Base-by-base conservation (phyloP, 2,113 vertebrate genomes). In the Hippocampus mohnikei region DNA sequence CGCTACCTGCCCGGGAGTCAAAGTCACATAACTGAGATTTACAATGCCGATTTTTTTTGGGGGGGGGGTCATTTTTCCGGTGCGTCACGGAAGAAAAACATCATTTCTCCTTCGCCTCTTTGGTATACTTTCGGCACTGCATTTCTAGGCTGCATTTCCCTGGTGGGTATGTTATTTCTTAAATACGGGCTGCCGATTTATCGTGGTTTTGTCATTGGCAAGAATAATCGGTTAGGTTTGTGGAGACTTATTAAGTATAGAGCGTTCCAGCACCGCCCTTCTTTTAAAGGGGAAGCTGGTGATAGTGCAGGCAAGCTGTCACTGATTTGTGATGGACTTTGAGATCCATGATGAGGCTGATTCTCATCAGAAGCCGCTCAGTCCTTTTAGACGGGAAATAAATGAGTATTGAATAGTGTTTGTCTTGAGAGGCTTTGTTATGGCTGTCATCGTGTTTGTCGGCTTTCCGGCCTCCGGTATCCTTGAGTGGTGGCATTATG, bases 321-420 rank as follows among this genome's bases (percentile, higher is more conserved):
- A 42, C 15, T 71, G 40, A 55, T 50, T 62, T 72, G 66, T 77
- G 65, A 74, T 55, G 69, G 66, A 74, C 69, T 72, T 52, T 42
- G 53, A 66, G 44, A 20, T 40, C 60, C n/a, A 42, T n/a, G n/a
- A n/a, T n/a, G n/a, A 50, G n/a, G 18, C 20, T 62, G 37, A 37
- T 72, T 44, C 4, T 40, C 40, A 25, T 55, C 40, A 70, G 16
- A 66, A 12, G 23, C 11, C 25, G 18, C 23, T 56, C 27, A 11
- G 64, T 59, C 50, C 8, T 53, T 55, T 2, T 11, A 15, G 11
- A n/a, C 53, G 4, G 53, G n/a, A 55, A 11, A 55, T 55, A 23
- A 23, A 55, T 3, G 2, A 23, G 23, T 3, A n/a, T 23, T 55
- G 9, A 23, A 12, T 55, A 20, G 0, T n/a, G 8, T 11, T 48